Base-by-base conservation (phyloP, 2,797 vertebrate genomes). In the Podarcis lilfordi region DNA sequence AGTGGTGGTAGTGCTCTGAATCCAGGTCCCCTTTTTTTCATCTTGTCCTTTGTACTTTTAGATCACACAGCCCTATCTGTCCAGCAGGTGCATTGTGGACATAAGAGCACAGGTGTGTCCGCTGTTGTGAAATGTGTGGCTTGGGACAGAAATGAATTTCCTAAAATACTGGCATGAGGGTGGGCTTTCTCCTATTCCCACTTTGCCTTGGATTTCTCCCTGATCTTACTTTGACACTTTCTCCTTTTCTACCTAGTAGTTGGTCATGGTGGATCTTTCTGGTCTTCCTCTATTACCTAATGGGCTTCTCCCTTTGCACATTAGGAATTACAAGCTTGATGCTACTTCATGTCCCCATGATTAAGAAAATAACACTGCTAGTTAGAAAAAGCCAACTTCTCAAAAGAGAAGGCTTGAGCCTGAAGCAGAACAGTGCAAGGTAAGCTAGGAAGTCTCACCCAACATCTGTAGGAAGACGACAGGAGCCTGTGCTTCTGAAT, bases 301-400 rank as follows among this genome's bases (percentile, higher is more conserved):
- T 4, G 29, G 7, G 23, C 32, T 76, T 76, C 74, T 85, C 76
- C 79, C 10, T 85, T 68, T 71, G 45, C 64, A 79, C n/a, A 21
- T 40, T 29, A 74, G 89, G 59, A 89, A 87, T 87, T 89, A 32
- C 81, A 88, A 80, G 32, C 86, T 64, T 76, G 72, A 64, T 89
- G 69, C 6, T 88, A 68, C 71, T 80, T 85, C 77, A 3, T 19
- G 4, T 3, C 1, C 32, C 25, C 50, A 4, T 55, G 78, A 88
- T 93, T 94, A 92, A 95, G 84, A 80, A 85, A 92, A 93, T 92
- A 89, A 92, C 94, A 83, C 40, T 81, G 68, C 91, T 89, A 91
- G 25, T 86, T 94, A 88, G 83, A 94, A 88, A 82, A 88, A 95
- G 87, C 72, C 84, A 93, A 89, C 90, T 40, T 72, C 87, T 91